Evolutionary conservation across 1,140 invertebrate genomes (phyloP), one percentile per base, ranked within the genome.

Genomic region (Apis cerana): DNA sequence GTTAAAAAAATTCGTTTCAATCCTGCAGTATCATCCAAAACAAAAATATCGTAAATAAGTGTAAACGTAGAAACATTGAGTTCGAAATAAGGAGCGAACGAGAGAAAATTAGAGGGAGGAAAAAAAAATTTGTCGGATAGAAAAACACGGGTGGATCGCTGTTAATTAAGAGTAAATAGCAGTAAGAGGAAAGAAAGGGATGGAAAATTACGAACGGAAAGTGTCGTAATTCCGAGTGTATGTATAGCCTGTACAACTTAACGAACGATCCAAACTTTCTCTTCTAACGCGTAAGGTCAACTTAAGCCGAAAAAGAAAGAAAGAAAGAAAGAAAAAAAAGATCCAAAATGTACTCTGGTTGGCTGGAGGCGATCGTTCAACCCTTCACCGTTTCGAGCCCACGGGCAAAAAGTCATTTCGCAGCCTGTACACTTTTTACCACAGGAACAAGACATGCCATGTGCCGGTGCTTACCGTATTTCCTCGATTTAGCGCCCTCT

Each of bases 281-380:
- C 64, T 68, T 23, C 48, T 81, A 54, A 59, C 50, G 43, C 69
- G 77, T 82, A 87, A 75, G 77, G 77, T 78, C 74, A 87, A 82
- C 77, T 33, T 67, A 43, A 17, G 52, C 19, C 58, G 75, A 62
- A 86, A 86, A 84, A 75, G 83, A 80, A 83, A 62, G 83, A 86
- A 84, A 75, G 83, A 80, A 83, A 62, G 83, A 86, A 84, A 75
- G 83, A 77, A 43, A 83, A 62, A 86, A 86, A 84, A 75, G 83
- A 80, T 23, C 68, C 27, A 43, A 87, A 84, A 86, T 70, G 68
- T 79, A 54, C 59, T 43, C 33, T 43, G 33, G 33, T 43, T 76
- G 33, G 68, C 76, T 23, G 8, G 59, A 33, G 68, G 67, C 82
- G 76, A 83, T 83, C 76, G 59, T 79, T 83, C 61, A 72, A 78